Evolutionary conservation across 2,797 vertebrate species (phyloP).

Genomic region (Hydrolagus colliei): DNA sequence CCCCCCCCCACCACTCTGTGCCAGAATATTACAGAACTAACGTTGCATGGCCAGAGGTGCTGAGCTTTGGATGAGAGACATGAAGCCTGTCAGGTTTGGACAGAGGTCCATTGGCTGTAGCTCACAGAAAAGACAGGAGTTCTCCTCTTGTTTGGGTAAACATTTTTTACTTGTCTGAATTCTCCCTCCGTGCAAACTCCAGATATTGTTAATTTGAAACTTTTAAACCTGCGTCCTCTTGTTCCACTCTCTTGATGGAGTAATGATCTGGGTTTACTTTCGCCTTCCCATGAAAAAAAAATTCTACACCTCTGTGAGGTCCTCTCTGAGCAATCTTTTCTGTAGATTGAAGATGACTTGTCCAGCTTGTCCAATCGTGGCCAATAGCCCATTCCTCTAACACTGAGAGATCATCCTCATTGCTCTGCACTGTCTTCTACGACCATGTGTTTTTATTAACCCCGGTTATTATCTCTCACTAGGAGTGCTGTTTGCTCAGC

Average conservation of each 20-base stretch:
- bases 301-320: too few relatives aligned
- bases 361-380: too few relatives aligned
- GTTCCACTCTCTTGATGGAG: too few relatives aligned
- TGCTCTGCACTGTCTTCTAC: neutral
- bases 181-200: neutral
- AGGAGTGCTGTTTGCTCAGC: slow-evolving; percentile 92
- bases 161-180: neutral
- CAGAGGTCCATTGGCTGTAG: neutral
- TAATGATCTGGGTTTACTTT: too few relatives aligned
- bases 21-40: neutral
- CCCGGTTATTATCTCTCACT: slow-evolving; percentile 25
- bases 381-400: too few relatives aligned
- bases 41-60: neutral
- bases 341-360: too few relatives aligned
- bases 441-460: neutral
- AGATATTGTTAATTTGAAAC: too few relatives aligned
- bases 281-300: too few relatives aligned
- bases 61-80: neutral
- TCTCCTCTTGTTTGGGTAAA: neutral
- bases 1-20: neutral
- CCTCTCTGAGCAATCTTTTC: too few relatives aligned
- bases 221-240: too few relatives aligned
- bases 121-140: neutral
- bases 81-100: neutral
- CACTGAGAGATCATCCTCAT: too few relatives aligned